phyloP scores from a whole-genome alignment of 2,888 invertebrate genomes.

The Pseudococcus jackbeardsleyi region DNA sequence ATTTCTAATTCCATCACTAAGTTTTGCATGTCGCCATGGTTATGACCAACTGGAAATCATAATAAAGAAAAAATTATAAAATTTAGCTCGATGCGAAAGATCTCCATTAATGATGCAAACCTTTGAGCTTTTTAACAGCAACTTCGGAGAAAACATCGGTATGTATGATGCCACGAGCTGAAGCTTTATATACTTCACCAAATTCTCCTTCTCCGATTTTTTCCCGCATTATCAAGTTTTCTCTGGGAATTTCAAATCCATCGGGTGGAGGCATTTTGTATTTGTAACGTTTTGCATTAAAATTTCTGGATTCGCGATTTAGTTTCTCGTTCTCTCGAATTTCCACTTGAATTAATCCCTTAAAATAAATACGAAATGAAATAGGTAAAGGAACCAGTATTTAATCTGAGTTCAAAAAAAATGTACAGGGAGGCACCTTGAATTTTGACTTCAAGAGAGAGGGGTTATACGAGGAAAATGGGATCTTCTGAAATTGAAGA shows the following conservation, averaged over 20 bases:
- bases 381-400: too few species aligned
- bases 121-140: slow-evolving; percentile 98
- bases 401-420: too few species aligned
- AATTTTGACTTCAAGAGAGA: too few species aligned
- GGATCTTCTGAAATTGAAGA: too few species aligned
- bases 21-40: slow-evolving; percentile 96
- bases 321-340: neutral
- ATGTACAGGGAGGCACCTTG: too few species aligned
- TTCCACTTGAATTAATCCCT: neutral
- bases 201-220: slow-evolving; percentile 97
- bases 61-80: neutral
- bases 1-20: slow-evolving; percentile 98
- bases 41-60: slow-evolving; percentile 85
- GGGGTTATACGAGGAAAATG: too few species aligned
- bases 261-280: slow-evolving; percentile 96
- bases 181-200: slow-evolving; percentile 93
- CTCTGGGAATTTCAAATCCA: slow-evolving; percentile 92
- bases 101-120: slow-evolving; percentile 71
- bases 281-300: slow-evolving; percentile 71
- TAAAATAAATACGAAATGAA: too few species aligned
- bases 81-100: neutral
- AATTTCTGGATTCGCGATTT: neutral
- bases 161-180: slow-evolving; percentile 81
- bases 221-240: slow-evolving; percentile 82
- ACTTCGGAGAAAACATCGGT: slow-evolving; percentile 83